Percentiles rank a stretch among this genome's conserved stretches.
Conservation (phyloP, 1,140 invertebrate species). For the Sarcophaga bullata region DNA sequence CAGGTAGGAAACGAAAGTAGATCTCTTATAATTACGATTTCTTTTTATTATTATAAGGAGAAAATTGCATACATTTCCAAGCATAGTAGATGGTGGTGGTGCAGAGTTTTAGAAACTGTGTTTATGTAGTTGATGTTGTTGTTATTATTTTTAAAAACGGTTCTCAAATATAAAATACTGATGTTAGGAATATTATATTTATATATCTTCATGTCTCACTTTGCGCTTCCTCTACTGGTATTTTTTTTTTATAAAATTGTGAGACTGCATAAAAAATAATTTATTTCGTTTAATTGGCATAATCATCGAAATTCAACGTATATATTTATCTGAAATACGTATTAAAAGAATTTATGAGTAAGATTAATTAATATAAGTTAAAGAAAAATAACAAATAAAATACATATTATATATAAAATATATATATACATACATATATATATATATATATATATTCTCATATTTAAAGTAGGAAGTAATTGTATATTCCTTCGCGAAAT, state of each 20-base stretch:
- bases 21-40: constrained; percentile 8
- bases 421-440: too few relatives aligned
- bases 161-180: background rate
- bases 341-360: too few relatives aligned
- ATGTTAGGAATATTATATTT: constrained; percentile 21
- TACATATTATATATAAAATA: too few relatives aligned
- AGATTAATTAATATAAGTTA: too few relatives aligned
- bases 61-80: background rate
- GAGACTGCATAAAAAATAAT: background rate
- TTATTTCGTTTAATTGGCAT: too few relatives aligned
- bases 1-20: constrained; percentile 67
- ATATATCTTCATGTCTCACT: constrained; percentile 41
- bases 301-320: too few relatives aligned
- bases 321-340: too few relatives aligned
- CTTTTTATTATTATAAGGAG: background rate
- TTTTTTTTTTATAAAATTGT: background rate
- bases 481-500: too few relatives aligned
- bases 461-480: too few relatives aligned
- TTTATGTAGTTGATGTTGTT: background rate
- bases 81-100: constrained; percentile 35
- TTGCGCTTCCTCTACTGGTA: constrained; percentile 1
- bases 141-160: background rate
- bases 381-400: too few relatives aligned
- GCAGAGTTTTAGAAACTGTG: constrained; percentile 41
- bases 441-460: too few relatives aligned